Evolutionary conservation across 2,797 vertebrate species (phyloP).

Genomic region (Alfaro cultratus): DNA sequence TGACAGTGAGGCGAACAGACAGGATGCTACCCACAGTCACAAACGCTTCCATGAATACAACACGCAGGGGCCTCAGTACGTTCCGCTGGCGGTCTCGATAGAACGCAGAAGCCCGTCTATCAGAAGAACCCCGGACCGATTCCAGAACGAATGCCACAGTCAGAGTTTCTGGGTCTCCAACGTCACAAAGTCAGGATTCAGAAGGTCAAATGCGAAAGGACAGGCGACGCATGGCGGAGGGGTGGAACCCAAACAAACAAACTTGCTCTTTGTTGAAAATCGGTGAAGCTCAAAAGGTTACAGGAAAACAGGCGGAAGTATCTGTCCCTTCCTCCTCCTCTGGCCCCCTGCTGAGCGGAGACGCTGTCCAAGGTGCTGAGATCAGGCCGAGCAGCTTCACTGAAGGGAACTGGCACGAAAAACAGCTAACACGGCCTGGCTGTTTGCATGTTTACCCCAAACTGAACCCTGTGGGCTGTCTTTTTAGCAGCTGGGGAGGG

Average conservation of each 20-base stretch:
- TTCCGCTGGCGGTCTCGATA: constrained; percentile 39
- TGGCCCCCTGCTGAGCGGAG: constrained; percentile 11
- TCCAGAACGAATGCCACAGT: background rate
- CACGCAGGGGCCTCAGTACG: constrained; percentile 42
- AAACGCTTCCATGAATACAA: constrained; percentile 64
- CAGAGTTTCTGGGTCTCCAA: constrained; percentile 4
- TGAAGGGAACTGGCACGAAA: constrained; percentile 15
- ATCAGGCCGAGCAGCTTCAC: constrained; percentile 21
- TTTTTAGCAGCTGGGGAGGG: background rate
- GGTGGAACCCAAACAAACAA: background rate
- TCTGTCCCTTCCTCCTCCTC: background rate
- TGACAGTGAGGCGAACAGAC: constrained; percentile 77
- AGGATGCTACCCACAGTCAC: constrained; percentile 75
- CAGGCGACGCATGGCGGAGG: background rate
- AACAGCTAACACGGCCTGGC: background rate
- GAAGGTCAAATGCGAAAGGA: background rate
- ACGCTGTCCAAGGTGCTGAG: constrained; percentile 69
- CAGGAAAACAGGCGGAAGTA: constrained; percentile 2
- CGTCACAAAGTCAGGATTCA: background rate
- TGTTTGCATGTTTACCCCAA: background rate
- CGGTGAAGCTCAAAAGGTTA: constrained; percentile 8
- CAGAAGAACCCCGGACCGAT: constrained; percentile 54
- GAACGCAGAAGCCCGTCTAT: constrained; percentile 37
- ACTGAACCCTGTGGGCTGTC: background rate
- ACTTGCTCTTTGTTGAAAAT: constrained; percentile 5